phyloP scores from a whole-genome alignment of 2,888 invertebrate species.

The Caenorhabditis becei region DNA sequence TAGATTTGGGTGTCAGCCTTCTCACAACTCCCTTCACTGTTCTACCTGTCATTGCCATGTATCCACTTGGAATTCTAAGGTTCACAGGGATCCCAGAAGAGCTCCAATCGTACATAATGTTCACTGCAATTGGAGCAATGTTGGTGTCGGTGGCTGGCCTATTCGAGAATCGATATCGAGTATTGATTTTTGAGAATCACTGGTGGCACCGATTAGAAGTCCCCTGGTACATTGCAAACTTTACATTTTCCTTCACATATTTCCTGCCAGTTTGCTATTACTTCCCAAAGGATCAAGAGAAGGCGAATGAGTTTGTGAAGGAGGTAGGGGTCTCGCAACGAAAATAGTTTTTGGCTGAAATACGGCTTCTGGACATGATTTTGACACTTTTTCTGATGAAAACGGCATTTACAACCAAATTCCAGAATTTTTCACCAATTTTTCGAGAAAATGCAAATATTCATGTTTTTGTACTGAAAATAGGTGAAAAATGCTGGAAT shows the following conservation, averaged over 20 bases:
- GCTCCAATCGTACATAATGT: neutral
- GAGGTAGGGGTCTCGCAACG: no score
- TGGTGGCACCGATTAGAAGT: neutral
- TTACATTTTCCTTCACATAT: neutral
- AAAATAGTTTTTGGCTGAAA: no score
- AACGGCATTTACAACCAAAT: no score
- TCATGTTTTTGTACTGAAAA: no score
- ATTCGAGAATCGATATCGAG: constrained; percentile 6
- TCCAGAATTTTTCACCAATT: no score
- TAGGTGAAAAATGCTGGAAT: no score
- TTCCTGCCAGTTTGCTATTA: neutral
- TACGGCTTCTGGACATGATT: no score
- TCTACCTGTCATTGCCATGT: neutral
- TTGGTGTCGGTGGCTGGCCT: neutral
- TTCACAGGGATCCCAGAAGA: neutral
- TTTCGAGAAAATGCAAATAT: no score
- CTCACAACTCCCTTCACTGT: constrained; percentile 3
- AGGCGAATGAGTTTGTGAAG: no score
- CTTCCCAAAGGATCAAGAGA: neutral
- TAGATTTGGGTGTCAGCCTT: neutral
- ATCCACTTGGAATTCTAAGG: neutral
- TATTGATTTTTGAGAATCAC: neutral
- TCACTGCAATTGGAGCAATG: neutral
- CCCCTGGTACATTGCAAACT: constrained; percentile 1
- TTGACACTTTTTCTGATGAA: no score